phyloP scores from a whole-genome alignment of 1,140 invertebrate genomes.

The Myzus persicae region DNA sequence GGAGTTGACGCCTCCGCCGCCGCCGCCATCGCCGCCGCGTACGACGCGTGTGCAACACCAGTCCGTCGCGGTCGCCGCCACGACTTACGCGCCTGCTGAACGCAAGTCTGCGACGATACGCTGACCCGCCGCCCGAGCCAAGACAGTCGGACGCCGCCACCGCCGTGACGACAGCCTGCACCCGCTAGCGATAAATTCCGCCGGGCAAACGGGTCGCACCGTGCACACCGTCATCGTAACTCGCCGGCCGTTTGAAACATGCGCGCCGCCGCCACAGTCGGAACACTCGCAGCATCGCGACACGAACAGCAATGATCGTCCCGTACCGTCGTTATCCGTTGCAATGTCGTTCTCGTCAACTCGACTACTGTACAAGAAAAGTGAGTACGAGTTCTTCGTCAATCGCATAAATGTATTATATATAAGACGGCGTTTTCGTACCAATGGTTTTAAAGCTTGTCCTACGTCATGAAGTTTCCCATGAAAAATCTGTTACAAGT shows the following conservation, averaged over 20 bases:
- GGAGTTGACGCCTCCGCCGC: background rate
- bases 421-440: background rate
- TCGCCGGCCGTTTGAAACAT: background rate
- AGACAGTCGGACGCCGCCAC: background rate
- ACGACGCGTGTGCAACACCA: slow-evolving; percentile 14
- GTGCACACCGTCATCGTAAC: background rate
- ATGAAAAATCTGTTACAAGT: background rate
- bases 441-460: no score
- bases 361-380: slow-evolving; percentile 34
- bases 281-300: background rate
- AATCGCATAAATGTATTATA: no score
- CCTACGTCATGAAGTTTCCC: background rate
- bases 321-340: no score
- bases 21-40: background rate
- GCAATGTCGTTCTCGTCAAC: slow-evolving; percentile 8
- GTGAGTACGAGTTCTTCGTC: background rate
- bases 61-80: background rate
- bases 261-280: background rate
- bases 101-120: background rate
- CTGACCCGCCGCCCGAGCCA: background rate
- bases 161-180: no score
- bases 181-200: background rate
- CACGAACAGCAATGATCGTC: background rate
- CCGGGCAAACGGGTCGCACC: background rate
- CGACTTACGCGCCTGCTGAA: background rate